Base-by-base conservation (phyloP, 2,797 vertebrate species). In the Molossus alvarezi region DNA sequence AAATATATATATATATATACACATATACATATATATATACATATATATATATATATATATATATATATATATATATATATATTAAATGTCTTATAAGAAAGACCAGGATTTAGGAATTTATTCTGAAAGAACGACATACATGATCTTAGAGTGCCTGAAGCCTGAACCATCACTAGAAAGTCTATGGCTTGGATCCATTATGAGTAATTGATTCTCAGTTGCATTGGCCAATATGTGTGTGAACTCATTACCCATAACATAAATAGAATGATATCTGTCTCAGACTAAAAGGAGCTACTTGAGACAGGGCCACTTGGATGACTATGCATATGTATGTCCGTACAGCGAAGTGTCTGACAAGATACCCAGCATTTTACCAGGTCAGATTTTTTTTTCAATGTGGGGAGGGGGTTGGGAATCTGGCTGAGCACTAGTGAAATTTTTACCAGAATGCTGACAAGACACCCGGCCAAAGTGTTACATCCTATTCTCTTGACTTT, bases 401-500 rank as follows among this genome's bases (percentile, higher is more conserved):
- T 11, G 55, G 12, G 27, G 6, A 21, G 45, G 23, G 51, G 14
- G 48, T 6, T 87, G 25, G 55, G 77, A 81, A 93, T 41, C 51
- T 10, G 62, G 20, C 55, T 48, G 41, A 57, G 21, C 12, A 75
- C 73, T 29, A 45, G 33, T 33, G 79, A 11, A 27, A 14, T 67
- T 60, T 84, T 95, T 55, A 25, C 23, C 53, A 60, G 10, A 27
- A 1, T 25, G 64, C 91, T 97, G 88, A 94, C 87, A 96, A 86
- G 85, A 72, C 33, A 86, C 25, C 0, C 0, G 6, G 37, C 41
- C 87, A 81, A 12, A 69, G 67, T 23, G 53, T 92, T 51, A 20
- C 90, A 95, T 53, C 53, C 57, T 92, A 71, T 84, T 80, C 77
- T 97, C 55, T 73, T 71, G 10, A 88, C 57, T 88, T 95, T 94